These are phyloP conservation scores for Cynocephalus volans DNA, from an alignment of 2,113 vertebrate species.

Conservation along the genomic window DNA sequence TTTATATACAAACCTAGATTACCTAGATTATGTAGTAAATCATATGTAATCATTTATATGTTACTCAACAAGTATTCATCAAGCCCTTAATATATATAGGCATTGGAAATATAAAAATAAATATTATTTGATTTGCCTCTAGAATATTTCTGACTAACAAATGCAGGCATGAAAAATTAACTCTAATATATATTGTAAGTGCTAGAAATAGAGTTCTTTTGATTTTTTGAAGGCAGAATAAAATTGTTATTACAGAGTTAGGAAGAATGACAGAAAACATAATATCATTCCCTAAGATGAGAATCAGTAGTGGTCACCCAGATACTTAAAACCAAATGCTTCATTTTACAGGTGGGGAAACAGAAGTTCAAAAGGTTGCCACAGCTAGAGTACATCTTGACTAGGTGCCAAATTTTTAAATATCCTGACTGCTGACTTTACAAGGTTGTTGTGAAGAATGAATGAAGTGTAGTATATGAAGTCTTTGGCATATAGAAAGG, in stretches of 20 bases:
- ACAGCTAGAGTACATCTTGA: background rate
- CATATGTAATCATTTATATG: slow-evolving; percentile 22
- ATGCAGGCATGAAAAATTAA: background rate
- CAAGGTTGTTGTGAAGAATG: background rate
- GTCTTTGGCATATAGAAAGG: background rate
- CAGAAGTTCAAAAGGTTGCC: background rate
- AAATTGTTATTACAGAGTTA: background rate
- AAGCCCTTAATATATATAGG: background rate
- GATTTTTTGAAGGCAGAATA: background rate
- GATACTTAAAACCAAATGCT: background rate
- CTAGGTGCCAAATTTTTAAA: slow-evolving; percentile 3
- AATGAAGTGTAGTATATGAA: background rate
- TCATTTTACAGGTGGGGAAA: background rate
- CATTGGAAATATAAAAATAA: slow-evolving; percentile 1
- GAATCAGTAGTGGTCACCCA: background rate
- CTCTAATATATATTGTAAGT: background rate
- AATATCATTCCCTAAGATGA: background rate
- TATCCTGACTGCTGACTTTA: background rate
- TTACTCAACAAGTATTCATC: slow-evolving; percentile 3
- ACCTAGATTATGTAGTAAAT: background rate
- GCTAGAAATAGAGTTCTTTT: background rate
- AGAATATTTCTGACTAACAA: background rate
- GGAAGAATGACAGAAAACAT: background rate
- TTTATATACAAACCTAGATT: background rate
- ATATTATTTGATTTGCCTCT: background rate